Evolutionary conservation across 2,797 vertebrate genomes (phyloP).

Genomic region (Hoplostethus atlanticus): DNA sequence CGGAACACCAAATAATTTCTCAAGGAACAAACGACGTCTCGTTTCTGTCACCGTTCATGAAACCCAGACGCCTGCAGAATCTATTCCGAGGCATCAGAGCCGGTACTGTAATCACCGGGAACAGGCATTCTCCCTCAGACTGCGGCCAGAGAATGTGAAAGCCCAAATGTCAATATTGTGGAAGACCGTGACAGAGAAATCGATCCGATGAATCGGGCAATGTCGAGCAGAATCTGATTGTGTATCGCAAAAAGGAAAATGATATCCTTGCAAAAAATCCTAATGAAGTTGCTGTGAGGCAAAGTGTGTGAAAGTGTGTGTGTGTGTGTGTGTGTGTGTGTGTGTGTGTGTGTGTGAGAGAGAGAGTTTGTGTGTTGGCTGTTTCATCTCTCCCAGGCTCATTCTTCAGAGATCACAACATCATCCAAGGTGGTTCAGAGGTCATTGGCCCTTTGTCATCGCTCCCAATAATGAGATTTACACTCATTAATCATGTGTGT

Average conservation of each 20-base stretch:
- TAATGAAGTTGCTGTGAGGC: neutral
- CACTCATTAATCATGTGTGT: slow-evolving; percentile 52
- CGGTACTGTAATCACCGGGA: neutral
- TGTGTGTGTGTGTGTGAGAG: neutral
- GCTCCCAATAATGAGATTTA: slow-evolving; percentile 44
- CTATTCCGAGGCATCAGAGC: slow-evolving; percentile 17
- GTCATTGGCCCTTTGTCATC: slow-evolving; percentile 36
- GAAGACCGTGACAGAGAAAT: slow-evolving; percentile 17
- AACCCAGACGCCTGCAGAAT: slow-evolving; percentile 14
- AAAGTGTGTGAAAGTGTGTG: slow-evolving; percentile 13
- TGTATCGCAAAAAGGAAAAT: neutral
- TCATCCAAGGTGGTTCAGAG: slow-evolving; percentile 44
- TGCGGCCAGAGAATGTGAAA: slow-evolving; percentile 17
- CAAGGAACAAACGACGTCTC: neutral
- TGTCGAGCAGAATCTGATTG: slow-evolving; percentile 3
- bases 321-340: slow-evolving; percentile 1
- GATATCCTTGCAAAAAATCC: too few species aligned
- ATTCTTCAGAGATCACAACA: slow-evolving; percentile 27
- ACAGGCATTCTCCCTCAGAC: neutral
- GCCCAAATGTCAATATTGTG: slow-evolving; percentile 5
- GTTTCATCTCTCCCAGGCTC: neutral
- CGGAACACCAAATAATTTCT: slow-evolving; percentile 23
- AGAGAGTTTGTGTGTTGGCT: neutral
- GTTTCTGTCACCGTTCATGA: slow-evolving; percentile 33
- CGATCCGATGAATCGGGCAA: slow-evolving; percentile 5